Base-by-base conservation (phyloP, 2,888 invertebrate genomes). In the Dryococelus australis region DNA sequence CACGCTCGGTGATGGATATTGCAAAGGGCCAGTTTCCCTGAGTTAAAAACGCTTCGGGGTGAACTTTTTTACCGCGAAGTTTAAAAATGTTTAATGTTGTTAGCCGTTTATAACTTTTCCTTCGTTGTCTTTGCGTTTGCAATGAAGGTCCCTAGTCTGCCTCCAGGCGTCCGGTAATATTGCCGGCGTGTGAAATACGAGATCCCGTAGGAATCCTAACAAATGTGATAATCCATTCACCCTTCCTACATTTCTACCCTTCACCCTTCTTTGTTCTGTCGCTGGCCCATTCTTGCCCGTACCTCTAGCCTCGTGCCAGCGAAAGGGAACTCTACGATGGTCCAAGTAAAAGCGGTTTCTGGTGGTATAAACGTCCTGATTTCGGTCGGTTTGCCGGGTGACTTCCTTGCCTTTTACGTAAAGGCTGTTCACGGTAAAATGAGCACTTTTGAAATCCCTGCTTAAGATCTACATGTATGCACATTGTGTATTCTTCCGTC, bases 191-290 rank as follows among this genome's bases (percentile, higher is more conserved):
- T 65, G 65, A 65, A 65, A 65, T 65, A 65, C 65, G 65, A 65
- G 65, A 65, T 65, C n/a, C 65, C 65, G 20, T 8, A n/a, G 65
- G 65, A 65, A 65, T 65, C 65, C 65, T 65, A 65, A 65, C 65
- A 65, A 65, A 65, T 65, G 65, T 65, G 65, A 65, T 65, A 65
- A 65, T 65, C 65, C 65, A 20, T 65, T 65, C 65, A 24, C 65
- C 65, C 65, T 24, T 47, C 47, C 10, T 47, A 16, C 47, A 47
- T 47, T 47, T 65, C 65, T 65, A 65, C 24, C n/a, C 65, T 65
- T 65, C 65, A 16, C n/a, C 65, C 65, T 47, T 65, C 35, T 51
- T 65, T 65, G 65, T 65, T 65, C 65, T 65, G 65, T 65, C 65
- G 8, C 65, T 65, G 65, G 0, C 65, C n/a, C n/a, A 2, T n/a